phyloP scores from a whole-genome alignment of 2,888 invertebrate genomes.

The Doris montereyensis region DNA sequence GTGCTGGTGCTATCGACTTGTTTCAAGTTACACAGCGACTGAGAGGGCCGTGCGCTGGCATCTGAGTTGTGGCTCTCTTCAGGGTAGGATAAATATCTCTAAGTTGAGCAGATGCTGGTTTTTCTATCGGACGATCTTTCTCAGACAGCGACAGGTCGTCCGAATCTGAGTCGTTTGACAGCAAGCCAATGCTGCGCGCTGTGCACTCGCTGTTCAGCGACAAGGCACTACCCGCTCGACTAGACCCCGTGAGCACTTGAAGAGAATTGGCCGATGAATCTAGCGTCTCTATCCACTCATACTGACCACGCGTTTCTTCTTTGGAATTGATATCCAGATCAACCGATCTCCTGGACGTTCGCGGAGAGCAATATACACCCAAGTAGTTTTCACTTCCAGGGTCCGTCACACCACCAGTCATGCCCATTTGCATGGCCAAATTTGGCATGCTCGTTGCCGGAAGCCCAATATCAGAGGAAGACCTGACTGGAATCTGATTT shows the following conservation, averaged over 20 bases:
- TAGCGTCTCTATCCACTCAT: slow-evolving; percentile 45
- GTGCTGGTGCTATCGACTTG: slow-evolving; percentile 16
- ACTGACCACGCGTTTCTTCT: slow-evolving; percentile 40
- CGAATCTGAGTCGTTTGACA: slow-evolving; percentile 60
- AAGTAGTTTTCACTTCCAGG: slow-evolving; percentile 41
- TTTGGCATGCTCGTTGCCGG: slow-evolving; percentile 52
- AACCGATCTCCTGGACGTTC: slow-evolving; percentile 56
- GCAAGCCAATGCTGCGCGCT: slow-evolving; percentile 61
- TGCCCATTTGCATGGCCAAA: slow-evolving; percentile 34
- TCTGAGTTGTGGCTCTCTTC: slow-evolving; percentile 40
- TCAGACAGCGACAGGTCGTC: slow-evolving; percentile 32
- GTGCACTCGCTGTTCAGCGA: slow-evolving; percentile 65
- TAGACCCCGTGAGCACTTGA: slow-evolving; percentile 47
- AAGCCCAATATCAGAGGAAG: slow-evolving; percentile 48
- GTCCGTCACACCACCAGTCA: slow-evolving; percentile 23
- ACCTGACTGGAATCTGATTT: slow-evolving; percentile 20
- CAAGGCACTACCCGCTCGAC: slow-evolving; percentile 58
- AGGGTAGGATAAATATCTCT: slow-evolving; percentile 48
- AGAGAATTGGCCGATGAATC: slow-evolving; percentile 42
- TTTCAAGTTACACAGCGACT: slow-evolving; percentile 47
- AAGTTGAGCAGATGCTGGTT: slow-evolving; percentile 29
- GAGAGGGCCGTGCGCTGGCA: slow-evolving; percentile 44
- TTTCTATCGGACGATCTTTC: neutral
- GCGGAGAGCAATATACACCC: slow-evolving; percentile 63
- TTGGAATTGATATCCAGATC: slow-evolving; percentile 46